These are phyloP conservation scores for Phataginus tetradactyla DNA, from an alignment of 2,797 vertebrate genomes.

Conservation along the genomic window DNA sequence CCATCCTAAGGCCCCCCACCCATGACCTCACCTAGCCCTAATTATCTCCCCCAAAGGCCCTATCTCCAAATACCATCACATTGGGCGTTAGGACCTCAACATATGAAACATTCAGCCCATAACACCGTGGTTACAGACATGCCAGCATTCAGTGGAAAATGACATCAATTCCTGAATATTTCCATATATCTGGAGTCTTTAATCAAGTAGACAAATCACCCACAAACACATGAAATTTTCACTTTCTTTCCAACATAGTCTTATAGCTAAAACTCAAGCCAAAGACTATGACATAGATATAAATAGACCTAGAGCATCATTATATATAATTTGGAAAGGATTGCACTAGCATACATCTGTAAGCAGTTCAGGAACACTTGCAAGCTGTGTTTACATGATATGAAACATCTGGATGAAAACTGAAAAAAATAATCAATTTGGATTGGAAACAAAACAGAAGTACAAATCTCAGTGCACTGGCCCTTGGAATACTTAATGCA, in stretches of 20 bases:
- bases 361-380: conserved; percentile 76
- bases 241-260: conserved; percentile 71
- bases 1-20: background rate
- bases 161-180: background rate
- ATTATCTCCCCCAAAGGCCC: background rate
- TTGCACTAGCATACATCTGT: conserved; percentile 74
- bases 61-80: background rate
- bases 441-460: conserved; percentile 80
- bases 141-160: background rate
- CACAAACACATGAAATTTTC: conserved; percentile 26
- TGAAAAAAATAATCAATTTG: conserved; percentile 81
- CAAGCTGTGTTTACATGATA: conserved; percentile 83
- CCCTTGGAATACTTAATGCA: conserved; percentile 59
- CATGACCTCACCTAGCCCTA: background rate
- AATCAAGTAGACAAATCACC: conserved; percentile 60
- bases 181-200: conserved; percentile 61
- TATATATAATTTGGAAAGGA: conserved; percentile 81
- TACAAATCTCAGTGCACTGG: conserved; percentile 47
- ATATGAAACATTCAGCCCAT: background rate
- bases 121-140: background rate
- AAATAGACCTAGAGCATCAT: conserved; percentile 77
- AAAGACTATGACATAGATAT: conserved; percentile 71
- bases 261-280: conserved; percentile 70
- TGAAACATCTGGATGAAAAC: conserved; percentile 83
- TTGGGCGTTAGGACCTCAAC: background rate